A percentile compares a stretch with the other conserved stretches of the same genome.
Conservation (phyloP, 2,113 vertebrate genomes). For the Oryzias celebensis region DNA sequence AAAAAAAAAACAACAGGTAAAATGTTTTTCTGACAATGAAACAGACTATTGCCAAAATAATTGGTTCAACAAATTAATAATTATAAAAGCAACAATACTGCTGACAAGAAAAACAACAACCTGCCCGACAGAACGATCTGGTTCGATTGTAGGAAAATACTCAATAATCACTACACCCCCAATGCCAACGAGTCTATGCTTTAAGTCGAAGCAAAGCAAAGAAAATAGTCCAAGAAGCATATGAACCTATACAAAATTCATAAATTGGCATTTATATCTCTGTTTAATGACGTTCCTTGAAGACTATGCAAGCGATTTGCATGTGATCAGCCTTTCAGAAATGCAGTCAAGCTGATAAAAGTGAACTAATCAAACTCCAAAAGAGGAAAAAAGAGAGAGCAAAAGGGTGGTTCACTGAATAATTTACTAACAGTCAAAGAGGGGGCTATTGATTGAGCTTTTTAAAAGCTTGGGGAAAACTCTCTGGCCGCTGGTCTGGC, state of each 20-base stretch:
- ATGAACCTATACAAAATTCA: constrained; percentile 45
- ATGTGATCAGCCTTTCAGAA: constrained; percentile 64
- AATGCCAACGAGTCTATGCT: too few species aligned
- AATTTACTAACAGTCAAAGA: constrained; percentile 86
- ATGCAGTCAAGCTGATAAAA: constrained; percentile 61
- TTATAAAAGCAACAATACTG: too few species aligned
- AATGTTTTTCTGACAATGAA: too few species aligned
- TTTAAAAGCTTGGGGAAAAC: constrained; percentile 82
- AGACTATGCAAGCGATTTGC: constrained; percentile 71
- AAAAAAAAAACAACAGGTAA: too few species aligned
- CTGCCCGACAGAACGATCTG: too few species aligned
- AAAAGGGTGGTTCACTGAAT: constrained; percentile 85
- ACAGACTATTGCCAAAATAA: too few species aligned
- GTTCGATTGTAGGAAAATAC: too few species aligned
- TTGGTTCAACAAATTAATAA: too few species aligned
- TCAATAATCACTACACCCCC: too few species aligned
- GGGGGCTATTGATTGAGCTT: constrained; percentile 87
- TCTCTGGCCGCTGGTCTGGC: constrained; percentile 73
- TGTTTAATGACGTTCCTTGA: constrained; percentile 57
- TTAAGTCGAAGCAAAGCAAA: constrained; percentile 34
- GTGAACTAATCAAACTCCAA: constrained; percentile 84
- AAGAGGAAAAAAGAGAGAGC: constrained; percentile 10
- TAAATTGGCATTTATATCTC: constrained; percentile 67
- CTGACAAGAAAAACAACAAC: too few species aligned
- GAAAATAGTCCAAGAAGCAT: constrained; percentile 37